Evolutionary conservation across 2,888 invertebrate species (phyloP).

Genomic region (Hydrotaea diabolus): DNA sequence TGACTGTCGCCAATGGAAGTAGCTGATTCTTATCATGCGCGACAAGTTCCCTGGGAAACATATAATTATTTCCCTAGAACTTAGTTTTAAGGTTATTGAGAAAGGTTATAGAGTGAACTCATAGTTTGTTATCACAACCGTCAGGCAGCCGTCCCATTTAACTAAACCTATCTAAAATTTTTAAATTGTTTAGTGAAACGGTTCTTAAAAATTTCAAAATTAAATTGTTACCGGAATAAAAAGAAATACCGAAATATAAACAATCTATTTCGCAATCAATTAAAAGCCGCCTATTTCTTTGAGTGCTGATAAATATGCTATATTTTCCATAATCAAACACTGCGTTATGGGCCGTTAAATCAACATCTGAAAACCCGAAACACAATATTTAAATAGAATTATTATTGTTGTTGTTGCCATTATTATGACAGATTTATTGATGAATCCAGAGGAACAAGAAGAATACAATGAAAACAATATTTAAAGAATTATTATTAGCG

Average conservation of each 20-base stretch:
- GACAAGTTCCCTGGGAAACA: too few relatives aligned
- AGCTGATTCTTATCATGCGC: too few relatives aligned
- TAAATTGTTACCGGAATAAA: too few relatives aligned
- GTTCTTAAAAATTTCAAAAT: too few relatives aligned
- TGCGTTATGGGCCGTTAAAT: background rate
- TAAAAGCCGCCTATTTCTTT: background rate
- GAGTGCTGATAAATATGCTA: background rate
- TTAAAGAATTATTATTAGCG: slow-evolving; percentile 21
- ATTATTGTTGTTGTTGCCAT: background rate
- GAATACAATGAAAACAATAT: background rate
- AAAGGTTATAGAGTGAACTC: too few relatives aligned
- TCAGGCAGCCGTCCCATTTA: too few relatives aligned
- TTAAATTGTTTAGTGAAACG: too few relatives aligned
- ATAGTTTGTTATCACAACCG: too few relatives aligned
- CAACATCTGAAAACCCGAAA: slow-evolving; percentile 10
- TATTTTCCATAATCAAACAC: background rate
- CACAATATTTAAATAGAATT: background rate
- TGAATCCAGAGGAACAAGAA: background rate
- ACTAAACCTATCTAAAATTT: too few relatives aligned
- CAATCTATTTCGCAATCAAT: background rate
- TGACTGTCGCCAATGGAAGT: too few relatives aligned
- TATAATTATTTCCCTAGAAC: too few relatives aligned
- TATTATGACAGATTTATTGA: slow-evolving; percentile 14
- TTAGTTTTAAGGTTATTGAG: too few relatives aligned
- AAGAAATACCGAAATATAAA: background rate